Percentiles rank a stretch among this genome's conserved stretches.
These are phyloP conservation scores for Chascanopsetta lugubris DNA, from an alignment of 2,113 vertebrate genomes.

Conservation along the genomic window DNA sequence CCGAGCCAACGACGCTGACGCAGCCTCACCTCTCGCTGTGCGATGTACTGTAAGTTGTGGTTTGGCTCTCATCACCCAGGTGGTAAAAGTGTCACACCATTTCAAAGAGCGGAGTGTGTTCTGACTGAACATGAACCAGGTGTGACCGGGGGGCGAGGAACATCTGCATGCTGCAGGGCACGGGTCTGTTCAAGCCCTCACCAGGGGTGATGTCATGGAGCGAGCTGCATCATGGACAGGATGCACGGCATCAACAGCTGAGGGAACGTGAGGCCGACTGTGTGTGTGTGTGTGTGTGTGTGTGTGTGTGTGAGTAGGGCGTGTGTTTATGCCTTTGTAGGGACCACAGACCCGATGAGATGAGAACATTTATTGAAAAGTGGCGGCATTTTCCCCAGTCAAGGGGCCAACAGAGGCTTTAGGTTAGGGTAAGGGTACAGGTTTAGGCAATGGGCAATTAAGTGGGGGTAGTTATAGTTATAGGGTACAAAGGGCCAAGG, in stretches of 20 bases:
- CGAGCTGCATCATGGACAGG: constrained; percentile 28
- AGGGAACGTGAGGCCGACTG: constrained; percentile 7
- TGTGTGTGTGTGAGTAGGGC: constrained; percentile 14
- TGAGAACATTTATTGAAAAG: no score
- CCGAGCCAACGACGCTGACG: background rate
- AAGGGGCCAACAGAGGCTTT: no score
- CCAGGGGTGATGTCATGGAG: constrained; percentile 41
- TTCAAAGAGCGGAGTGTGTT: background rate
- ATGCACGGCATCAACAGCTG: constrained; percentile 56
- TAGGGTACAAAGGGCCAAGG: no score
- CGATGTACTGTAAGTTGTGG: background rate
- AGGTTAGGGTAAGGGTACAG: no score
- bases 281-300: background rate
- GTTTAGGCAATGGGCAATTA: no score
- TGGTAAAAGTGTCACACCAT: background rate
- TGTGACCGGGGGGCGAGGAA: constrained; percentile 31
- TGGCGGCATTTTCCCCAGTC: no score
- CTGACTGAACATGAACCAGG: constrained; percentile 45
- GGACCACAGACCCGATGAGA: no score
- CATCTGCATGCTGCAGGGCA: constrained; percentile 42
- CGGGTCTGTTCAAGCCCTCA: constrained; percentile 29
- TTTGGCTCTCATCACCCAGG: background rate
- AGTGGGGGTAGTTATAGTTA: no score
- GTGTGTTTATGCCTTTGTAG: no score
- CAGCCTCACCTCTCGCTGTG: background rate